Evolutionary conservation across 2,113 vertebrate species (phyloP).

Genomic region (Dicentrarchus labrax): DNA sequence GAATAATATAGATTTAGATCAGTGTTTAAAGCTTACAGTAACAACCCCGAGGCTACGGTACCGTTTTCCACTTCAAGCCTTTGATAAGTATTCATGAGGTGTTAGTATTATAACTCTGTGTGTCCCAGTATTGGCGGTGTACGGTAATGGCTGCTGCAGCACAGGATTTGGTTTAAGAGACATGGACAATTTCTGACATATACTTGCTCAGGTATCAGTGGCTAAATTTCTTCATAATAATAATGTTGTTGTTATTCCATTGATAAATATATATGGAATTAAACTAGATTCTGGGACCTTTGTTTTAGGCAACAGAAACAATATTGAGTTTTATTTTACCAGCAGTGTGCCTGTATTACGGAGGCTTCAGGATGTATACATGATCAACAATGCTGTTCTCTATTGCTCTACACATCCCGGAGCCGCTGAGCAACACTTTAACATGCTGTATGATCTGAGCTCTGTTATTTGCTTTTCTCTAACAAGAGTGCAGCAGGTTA

Average conservation of each 20-base stretch:
- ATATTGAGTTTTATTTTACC: not conserved
- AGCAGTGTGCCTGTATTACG: not conserved
- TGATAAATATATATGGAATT: not conserved
- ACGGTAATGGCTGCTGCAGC: not conserved
- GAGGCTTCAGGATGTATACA: not conserved
- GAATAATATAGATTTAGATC: slow-evolving; percentile 23
- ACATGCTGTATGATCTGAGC: not conserved
- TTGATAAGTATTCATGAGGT: slow-evolving; percentile 25
- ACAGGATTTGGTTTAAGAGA: not conserved
- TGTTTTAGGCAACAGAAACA: not conserved
- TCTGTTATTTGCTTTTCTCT: not conserved
- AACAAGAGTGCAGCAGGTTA: not conserved
- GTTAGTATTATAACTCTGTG: not conserved
- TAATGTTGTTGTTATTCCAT: not conserved
- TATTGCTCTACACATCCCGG: not conserved
- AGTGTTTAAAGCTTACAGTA: slow-evolving; percentile 17
- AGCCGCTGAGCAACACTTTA: not conserved
- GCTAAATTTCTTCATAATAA: not conserved
- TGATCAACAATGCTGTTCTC: not conserved
- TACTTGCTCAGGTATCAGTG: not conserved
- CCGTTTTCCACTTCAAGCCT: slow-evolving; percentile 16
- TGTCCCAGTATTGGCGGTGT: not conserved
- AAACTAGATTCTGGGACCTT: not conserved
- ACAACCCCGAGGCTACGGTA: not conserved
- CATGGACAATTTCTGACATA: accelerated